Percentiles rank a stretch among this genome's conserved stretches.
Evolutionary conservation across 2,113 vertebrate genomes (phyloP).

Genomic region (Cebidichthys violaceus): DNA sequence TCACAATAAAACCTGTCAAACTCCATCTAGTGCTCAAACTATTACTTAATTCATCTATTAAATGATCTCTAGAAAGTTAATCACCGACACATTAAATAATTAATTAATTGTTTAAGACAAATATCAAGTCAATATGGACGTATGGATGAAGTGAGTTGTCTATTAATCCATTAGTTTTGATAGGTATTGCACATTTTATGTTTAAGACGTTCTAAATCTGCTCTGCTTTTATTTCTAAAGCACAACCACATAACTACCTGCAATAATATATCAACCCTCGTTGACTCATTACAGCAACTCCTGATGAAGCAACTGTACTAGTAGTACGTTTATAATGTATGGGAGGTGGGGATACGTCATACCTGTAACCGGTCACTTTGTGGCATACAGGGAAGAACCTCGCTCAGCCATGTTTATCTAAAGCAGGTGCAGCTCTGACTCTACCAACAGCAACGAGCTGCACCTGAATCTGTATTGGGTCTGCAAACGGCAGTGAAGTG

Average conservation of each 20-base stretch:
- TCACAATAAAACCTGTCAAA: slow-evolving; percentile 47
- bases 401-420: background rate
- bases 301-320: background rate
- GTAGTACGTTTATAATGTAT: background rate
- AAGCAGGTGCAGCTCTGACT: background rate
- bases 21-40: background rate
- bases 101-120: background rate
- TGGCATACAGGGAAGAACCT: background rate
- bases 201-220: background rate
- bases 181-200: background rate
- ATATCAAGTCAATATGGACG: background rate
- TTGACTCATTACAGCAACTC: background rate
- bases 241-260: background rate
- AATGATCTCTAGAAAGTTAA: background rate
- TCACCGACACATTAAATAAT: background rate
- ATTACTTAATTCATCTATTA: background rate
- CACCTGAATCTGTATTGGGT: background rate
- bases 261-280: background rate
- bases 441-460: background rate
- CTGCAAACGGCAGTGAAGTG: background rate
- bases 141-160: background rate
- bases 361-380: background rate
- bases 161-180: background rate
- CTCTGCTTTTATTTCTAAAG: slow-evolving; percentile 45
- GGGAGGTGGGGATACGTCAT: background rate